Evolutionary conservation across 2,888 invertebrate genomes (phyloP), one percentile per base, ranked within the genome.

Genomic region (Agriopis aurantiaria): DNA sequence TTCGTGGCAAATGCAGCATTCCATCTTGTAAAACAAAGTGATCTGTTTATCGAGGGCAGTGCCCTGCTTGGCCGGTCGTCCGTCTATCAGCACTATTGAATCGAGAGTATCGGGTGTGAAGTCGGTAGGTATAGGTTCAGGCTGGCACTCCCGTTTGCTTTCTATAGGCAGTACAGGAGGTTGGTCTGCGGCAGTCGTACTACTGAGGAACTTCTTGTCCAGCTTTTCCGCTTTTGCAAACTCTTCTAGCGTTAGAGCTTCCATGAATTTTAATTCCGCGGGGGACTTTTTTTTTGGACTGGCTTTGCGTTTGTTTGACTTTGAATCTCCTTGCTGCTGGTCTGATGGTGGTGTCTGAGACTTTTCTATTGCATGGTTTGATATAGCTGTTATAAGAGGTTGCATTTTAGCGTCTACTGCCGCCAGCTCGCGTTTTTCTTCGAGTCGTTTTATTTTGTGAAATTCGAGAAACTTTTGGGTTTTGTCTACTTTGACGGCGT

Each of bases 21-120:
- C 93, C 94, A 94, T 94, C 81, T 92, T 91, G 77, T 94, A 94
- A 76, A 94, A 94, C 6, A 93, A 78, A 1, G 91, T 91, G 77
- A 94, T 93, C 77, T 94, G 94, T 78, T 85, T 89, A 74, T 94
- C 94, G 59, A 94, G 78, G 9, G 88, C 93, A 0, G 87, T 78
- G 1, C 94, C 94, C 73, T 91, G 90, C 69, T 89, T 91, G 0
- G 92, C 93, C 7, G 94, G 93, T 69, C 87, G 85, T 2, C 94
- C 94, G 43, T 93, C 92, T 71, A 90, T 76, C 41, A 94, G 71
- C 10, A 94, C 92, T 69, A 89, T 72, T 1, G 89, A 85, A 71
- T 94, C 93, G 9, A 93, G 75, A 33, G 70, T 79, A 0, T 91
- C 91, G 43, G 75, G 78, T 14, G 68, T 68, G n/a, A 77, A 65